These are phyloP conservation scores for Luperina testacea DNA, from an alignment of 2,888 invertebrate species.

Conservation along the genomic window DNA sequence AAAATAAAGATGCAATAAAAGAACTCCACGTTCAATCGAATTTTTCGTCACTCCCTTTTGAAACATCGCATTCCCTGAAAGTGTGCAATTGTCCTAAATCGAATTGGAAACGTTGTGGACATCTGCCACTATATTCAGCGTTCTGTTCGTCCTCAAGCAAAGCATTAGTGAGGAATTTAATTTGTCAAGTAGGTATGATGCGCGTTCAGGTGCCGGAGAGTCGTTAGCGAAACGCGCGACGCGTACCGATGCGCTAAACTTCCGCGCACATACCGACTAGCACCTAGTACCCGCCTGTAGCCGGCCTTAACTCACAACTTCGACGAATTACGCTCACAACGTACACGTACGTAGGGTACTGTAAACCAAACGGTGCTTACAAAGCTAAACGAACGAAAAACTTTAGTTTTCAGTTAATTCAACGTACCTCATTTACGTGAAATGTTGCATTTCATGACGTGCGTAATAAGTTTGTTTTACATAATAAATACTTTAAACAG, in stretches of 20 bases:
- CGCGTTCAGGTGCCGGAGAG: slow-evolving; percentile 72
- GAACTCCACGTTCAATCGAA: slow-evolving; percentile 81
- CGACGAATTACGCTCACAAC: slow-evolving; percentile 45
- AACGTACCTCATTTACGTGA: slow-evolving; percentile 17
- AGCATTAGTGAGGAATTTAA: slow-evolving; percentile 78
- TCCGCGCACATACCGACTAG: slow-evolving; percentile 61
- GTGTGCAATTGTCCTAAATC: slow-evolving; percentile 82
- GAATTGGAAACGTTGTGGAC: slow-evolving; percentile 77
- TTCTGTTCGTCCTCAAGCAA: slow-evolving; percentile 70
- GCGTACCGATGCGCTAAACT: slow-evolving; percentile 73
- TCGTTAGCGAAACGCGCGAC: slow-evolving; percentile 73
- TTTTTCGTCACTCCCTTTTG: slow-evolving; percentile 78
- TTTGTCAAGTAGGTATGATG: slow-evolving; percentile 78
- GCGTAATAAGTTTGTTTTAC: slow-evolving; percentile 24
- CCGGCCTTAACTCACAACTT: slow-evolving; percentile 36
- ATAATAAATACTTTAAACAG: slow-evolving; percentile 9
- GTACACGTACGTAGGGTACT: slow-evolving; percentile 15
- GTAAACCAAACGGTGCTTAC: slow-evolving; percentile 26
- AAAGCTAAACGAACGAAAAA: slow-evolving; percentile 47
- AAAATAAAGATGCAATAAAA: slow-evolving; percentile 77
- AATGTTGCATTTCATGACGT: slow-evolving; percentile 36
- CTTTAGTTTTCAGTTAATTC: slow-evolving; percentile 45
- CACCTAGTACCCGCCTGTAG: slow-evolving; percentile 37
- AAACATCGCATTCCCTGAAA: slow-evolving; percentile 77
- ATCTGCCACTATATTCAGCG: slow-evolving; percentile 64